Evolutionary conservation across 2,113 vertebrate species (phyloP).

Genomic region (Saccopteryx leptura): DNA sequence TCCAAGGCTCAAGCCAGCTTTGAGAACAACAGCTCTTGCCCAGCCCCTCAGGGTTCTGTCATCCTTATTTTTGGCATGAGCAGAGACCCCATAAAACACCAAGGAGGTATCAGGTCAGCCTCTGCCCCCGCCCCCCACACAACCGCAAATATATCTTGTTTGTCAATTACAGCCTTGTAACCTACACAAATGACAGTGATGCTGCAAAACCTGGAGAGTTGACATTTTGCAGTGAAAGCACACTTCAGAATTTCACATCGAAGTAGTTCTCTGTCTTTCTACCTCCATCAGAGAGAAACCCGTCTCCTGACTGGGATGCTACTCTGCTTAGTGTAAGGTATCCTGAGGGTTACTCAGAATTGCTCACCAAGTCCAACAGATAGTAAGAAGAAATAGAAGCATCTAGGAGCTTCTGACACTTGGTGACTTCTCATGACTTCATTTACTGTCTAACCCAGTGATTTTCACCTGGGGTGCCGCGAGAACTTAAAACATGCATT

Average conservation of each 20-base stretch:
- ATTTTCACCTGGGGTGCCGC: too few relatives aligned
- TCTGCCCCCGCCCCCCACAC: neutral
- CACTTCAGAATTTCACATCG: neutral
- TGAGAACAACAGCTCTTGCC: neutral
- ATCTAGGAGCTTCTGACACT: neutral
- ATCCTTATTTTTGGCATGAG: neutral
- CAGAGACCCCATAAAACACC: neutral
- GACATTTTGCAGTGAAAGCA: neutral
- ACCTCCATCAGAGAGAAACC: neutral
- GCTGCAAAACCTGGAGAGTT: neutral
- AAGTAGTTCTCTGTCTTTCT: neutral
- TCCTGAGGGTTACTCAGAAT: neutral
- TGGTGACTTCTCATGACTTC: neutral
- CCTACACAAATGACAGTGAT: neutral
- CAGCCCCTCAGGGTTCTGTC: neutral
- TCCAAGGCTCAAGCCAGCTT: neutral
- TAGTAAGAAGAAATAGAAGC: neutral
- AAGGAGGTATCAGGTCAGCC: neutral
- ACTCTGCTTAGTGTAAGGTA: neutral
- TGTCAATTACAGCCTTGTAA: neutral
- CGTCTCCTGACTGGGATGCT: neutral
- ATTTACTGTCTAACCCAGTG: neutral
- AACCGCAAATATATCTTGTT: neutral
- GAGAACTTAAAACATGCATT: too few relatives aligned
- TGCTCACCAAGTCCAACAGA: neutral